Evolutionary conservation across 2,797 vertebrate genomes (phyloP), one percentile per base, ranked within the genome.

Genomic region (Hyperoplus lanceolatus): DNA sequence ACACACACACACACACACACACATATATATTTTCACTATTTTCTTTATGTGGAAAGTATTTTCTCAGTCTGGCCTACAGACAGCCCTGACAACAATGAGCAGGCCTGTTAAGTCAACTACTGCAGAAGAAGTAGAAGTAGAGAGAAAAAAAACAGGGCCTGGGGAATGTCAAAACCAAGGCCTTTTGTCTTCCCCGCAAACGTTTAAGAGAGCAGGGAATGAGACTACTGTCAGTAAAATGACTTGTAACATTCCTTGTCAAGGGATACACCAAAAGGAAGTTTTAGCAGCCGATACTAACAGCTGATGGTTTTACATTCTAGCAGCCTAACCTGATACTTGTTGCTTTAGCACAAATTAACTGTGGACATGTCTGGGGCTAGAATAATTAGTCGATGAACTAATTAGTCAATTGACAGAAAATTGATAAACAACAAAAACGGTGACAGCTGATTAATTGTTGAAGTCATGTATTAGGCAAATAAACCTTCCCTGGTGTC

Each of bases 211-310:
- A 87, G 81, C n/a, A 8, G 49, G 77, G 85, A 87, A 85, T 75
- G 89, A 91, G 78, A 88, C 85, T 64, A 79, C 82, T 86, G 89
- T 92, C 92, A 92, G 90, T 94, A 90, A 93, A 95, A 92, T 90
- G 82, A 93, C 91, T 94, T 92, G 87, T 90, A 93, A 93, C 91
- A 94, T 93, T 93, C 90, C 80, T 92, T 70, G 83, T 88, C 85
- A 87, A 65, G 63, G 80, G 80, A 88, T 65, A 77, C 81, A 75
- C 71, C 69, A 86, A 86, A 70, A 77, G 69, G 83, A 83, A 68
- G 77, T 77, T 90, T 88, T 78, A 89, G 83, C 81, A 84, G 81
- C 57, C 2, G 46, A 82, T 58, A 70, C 82, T 10, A 75, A 75
- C 81, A 84, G 73, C 62, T 83, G 84, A 80, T 69, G 51, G 56